Percentiles rank a stretch among this genome's conserved stretches.
phyloP scores from a whole-genome alignment of 2,797 vertebrate genomes.

The Ataeniobius toweri region DNA sequence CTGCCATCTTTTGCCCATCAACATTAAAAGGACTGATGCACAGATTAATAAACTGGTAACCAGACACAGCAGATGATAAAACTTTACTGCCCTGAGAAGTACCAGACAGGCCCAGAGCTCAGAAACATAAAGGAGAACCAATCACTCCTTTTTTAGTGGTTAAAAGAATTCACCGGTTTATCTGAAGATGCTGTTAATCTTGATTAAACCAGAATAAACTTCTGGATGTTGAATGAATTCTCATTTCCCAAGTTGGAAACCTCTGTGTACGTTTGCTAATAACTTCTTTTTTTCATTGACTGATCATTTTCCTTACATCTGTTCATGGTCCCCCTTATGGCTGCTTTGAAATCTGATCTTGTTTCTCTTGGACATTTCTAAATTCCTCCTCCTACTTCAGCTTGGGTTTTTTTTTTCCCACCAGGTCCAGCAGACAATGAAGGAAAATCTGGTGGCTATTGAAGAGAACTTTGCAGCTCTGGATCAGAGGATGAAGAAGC shows the following conservation, averaged over 20 bases:
- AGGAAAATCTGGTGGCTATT: conserved; percentile 87
- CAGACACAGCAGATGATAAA: too few relatives aligned
- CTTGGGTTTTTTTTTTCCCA: not conserved
- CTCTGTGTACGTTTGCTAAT: too few relatives aligned
- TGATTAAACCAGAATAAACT: not conserved
- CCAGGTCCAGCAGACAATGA: conserved; percentile 93
- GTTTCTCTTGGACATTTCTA: not conserved
- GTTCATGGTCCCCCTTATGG: not conserved
- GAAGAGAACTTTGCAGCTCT: conserved; percentile 88
- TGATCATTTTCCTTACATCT: not conserved
- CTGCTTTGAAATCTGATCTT: not conserved
- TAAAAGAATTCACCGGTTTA: not conserved
- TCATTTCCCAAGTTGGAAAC: not conserved
- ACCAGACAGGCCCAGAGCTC: too few relatives aligned
- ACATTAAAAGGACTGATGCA: too few relatives aligned
- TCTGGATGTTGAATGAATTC: not conserved
- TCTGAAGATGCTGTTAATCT: not conserved
- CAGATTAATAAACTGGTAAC: too few relatives aligned
- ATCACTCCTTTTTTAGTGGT: not conserved
- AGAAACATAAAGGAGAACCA: not conserved
- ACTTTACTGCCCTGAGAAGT: too few relatives aligned
- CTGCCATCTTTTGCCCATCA: too few relatives aligned
- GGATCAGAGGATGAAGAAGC: conserved; percentile 88
- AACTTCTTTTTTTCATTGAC: not conserved
- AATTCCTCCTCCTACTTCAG: not conserved